Evolutionary conservation across 92 coral and sea anemone species (phyloP).

Genomic region (Umimayanthus chanpuru): DNA sequence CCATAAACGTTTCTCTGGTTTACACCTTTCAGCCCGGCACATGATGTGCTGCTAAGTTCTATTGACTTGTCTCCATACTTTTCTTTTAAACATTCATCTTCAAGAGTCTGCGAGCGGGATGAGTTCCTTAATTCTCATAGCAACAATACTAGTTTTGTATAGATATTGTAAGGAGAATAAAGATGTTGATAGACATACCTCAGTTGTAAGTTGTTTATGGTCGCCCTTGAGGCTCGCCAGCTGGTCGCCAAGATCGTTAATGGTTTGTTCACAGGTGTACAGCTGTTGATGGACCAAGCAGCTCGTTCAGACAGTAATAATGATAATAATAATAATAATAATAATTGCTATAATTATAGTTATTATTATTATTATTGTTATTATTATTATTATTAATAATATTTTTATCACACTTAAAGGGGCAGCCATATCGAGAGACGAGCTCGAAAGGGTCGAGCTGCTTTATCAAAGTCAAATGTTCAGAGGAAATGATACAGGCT

Average conservation of each 20-base stretch:
- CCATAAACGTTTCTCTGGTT: not conserved
- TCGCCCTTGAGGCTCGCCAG: slow-evolving; percentile 68
- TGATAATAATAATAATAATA: no score
- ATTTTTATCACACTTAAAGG: no score
- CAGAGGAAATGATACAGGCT: no score
- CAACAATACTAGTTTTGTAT: not conserved
- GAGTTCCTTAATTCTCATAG: not conserved
- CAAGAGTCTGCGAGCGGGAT: no score
- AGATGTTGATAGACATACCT: slow-evolving; percentile 52
- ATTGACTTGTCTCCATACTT: not conserved
- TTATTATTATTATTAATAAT: no score
- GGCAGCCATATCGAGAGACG: no score
- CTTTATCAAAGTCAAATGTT: no score
- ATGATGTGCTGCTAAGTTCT: not conserved
- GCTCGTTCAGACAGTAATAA: not conserved
- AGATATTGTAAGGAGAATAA: not conserved
- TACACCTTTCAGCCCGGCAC: not conserved
- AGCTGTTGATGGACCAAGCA: slow-evolving; percentile 49
- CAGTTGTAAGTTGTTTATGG: slow-evolving; percentile 64
- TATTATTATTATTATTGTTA: no score
- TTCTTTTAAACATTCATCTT: not conserved
- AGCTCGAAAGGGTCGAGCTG: no score
- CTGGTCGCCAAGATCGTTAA: slow-evolving; percentile 83
- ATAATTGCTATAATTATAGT: no score
- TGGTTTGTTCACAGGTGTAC: slow-evolving; percentile 73